Evolutionary conservation across 2,888 invertebrate species (phyloP).

Genomic region (Tillus elongatus): DNA sequence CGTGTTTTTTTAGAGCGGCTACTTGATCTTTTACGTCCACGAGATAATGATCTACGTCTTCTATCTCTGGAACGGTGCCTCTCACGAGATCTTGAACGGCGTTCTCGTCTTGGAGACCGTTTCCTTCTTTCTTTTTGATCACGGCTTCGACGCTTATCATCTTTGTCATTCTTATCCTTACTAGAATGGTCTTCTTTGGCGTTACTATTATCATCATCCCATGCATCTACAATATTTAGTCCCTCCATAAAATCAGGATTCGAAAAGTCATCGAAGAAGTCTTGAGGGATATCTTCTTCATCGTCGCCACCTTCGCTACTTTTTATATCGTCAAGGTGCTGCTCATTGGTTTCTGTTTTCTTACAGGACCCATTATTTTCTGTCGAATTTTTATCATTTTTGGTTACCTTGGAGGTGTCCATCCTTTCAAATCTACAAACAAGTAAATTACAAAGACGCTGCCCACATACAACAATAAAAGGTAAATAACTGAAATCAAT

Average conservation of each 20-base stretch:
- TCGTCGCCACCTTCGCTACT: no score
- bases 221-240: slow-evolving; percentile 39
- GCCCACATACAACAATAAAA: no score
- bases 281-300: slow-evolving; percentile 38
- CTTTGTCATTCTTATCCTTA: slow-evolving; percentile 5
- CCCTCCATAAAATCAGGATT: slow-evolving; percentile 42
- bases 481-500: no score
- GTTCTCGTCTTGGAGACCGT: no score
- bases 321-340: no score
- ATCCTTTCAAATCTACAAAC: no score
- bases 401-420: no score
- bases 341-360: no score
- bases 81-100: slow-evolving; percentile 11
- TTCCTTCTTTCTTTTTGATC: slow-evolving; percentile 8
- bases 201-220: slow-evolving; percentile 27
- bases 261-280: slow-evolving; percentile 41
- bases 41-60: slow-evolving; percentile 12
- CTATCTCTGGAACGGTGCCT: neutral
- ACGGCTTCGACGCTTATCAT: slow-evolving; percentile 1
- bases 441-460: no score
- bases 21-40: slow-evolving; percentile 4
- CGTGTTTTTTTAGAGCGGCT: neutral
- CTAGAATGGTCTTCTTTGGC: neutral
- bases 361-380: no score
- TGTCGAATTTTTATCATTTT: no score